A percentile compares a stretch with the other conserved stretches of the same genome.
phyloP scores from a whole-genome alignment of 37 sponge, comb jelly and placozoan species.

The Aphrocallistes beatrix region DNA sequence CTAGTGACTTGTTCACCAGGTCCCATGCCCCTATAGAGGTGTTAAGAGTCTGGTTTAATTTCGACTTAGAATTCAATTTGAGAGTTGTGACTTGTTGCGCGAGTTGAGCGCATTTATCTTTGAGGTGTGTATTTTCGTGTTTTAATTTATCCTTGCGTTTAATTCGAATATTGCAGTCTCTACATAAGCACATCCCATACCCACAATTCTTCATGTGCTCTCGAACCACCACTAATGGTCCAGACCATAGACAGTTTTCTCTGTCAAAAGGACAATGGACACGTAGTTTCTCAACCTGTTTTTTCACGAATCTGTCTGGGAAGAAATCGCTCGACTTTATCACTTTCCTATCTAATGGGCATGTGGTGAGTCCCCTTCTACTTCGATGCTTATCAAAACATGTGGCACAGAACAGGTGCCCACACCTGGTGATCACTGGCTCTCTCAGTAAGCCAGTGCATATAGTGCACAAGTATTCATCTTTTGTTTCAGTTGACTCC shows the following conservation, averaged over 20 bases:
- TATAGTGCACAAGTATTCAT: background rate
- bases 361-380: background rate
- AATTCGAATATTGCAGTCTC: background rate
- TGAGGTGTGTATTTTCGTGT: slow-evolving; percentile 3
- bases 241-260: background rate
- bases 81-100: background rate
- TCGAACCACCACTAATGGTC: background rate
- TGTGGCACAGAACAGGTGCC: background rate
- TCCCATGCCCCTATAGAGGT: background rate
- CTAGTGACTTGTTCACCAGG: background rate
- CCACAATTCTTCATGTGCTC: background rate
- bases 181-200: background rate
- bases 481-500: background rate
- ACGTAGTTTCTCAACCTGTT: background rate
- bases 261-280: background rate
- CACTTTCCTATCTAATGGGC: background rate
- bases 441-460: background rate
- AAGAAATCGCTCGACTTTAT: background rate
- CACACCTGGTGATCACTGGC: background rate
- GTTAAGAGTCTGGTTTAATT: background rate
- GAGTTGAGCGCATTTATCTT: background rate
- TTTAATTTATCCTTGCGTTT: background rate
- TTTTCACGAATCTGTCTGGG: background rate
- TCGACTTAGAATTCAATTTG: background rate
- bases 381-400: background rate